phyloP scores from a whole-genome alignment of 2,888 invertebrate species.

The Eueremaeus valkanovi region DNA sequence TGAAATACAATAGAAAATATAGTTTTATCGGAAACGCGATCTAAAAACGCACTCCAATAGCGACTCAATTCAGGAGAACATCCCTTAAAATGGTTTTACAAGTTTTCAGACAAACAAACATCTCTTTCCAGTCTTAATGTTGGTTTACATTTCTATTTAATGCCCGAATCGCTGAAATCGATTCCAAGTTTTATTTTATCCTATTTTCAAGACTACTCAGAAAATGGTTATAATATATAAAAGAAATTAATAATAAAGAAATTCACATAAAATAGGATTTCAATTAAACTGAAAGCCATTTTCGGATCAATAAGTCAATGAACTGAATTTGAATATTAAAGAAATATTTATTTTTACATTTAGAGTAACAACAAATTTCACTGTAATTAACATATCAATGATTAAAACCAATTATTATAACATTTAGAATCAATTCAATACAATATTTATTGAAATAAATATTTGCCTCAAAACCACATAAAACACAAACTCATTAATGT shows the following conservation, averaged over 20 bases:
- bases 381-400: constrained; percentile 9
- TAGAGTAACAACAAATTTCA: too few species aligned
- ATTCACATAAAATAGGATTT: neutral
- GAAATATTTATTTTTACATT: too few species aligned
- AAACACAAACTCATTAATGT: neutral
- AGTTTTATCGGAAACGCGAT: constrained; percentile 29
- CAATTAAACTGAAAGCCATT: neutral
- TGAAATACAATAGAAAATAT: neutral
- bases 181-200: constrained; percentile 5
- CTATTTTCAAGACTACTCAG: neutral
- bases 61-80: neutral
- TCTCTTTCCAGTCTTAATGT: neutral
- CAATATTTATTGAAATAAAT: too few species aligned
- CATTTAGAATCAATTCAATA: too few species aligned
- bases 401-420: neutral
- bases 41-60: neutral
- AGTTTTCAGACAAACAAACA: constrained; percentile 31
- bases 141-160: constrained; percentile 33
- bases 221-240: neutral
- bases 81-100: constrained; percentile 15
- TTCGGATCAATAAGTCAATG: constrained; percentile 23
- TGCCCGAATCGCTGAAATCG: neutral
- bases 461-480: neutral
- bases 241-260: constrained; percentile 12
- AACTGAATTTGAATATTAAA: neutral